Evolutionary conservation across 2,888 invertebrate genomes (phyloP).

Genomic region (Drosophila prolongata): DNA sequence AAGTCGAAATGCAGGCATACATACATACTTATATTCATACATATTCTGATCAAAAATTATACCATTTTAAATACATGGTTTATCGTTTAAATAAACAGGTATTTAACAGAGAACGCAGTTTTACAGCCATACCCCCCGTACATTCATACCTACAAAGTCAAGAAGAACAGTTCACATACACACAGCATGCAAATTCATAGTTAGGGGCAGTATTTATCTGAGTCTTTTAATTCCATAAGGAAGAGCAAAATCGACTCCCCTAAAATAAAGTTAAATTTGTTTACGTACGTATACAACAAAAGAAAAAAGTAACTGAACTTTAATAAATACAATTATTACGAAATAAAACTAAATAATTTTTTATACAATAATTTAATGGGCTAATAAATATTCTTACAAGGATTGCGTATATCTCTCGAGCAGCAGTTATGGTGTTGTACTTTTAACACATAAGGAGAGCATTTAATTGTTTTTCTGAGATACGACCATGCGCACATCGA

Average conservation of each 20-base stretch:
- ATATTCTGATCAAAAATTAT: conserved; percentile 38
- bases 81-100: conserved; percentile 52
- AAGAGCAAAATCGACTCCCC: conserved; percentile 24
- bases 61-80: conserved; percentile 52
- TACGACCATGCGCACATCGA: conserved; percentile 20
- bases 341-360: conserved; percentile 53
- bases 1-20: conserved; percentile 20
- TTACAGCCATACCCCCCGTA: conserved; percentile 35
- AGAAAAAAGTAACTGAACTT: conserved; percentile 62
- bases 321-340: conserved; percentile 71
- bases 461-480: conserved; percentile 5
- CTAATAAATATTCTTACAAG: background rate
- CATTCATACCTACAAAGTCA: conserved; percentile 9
- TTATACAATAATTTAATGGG: background rate
- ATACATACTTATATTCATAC: conserved; percentile 31
- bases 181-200: conserved; percentile 25
- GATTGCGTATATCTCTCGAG: background rate
- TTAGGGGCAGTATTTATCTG: conserved; percentile 51
- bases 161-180: conserved; percentile 30
- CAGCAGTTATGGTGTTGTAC: conserved; percentile 5
- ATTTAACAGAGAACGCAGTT: conserved; percentile 51
- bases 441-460: conserved; percentile 1
- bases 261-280: conserved; percentile 39
- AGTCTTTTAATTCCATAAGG: conserved; percentile 47
- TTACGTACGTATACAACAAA: conserved; percentile 43